Evolutionary conservation across 1,140 invertebrate species (phyloP).

Genomic region (Ericerus pela): DNA sequence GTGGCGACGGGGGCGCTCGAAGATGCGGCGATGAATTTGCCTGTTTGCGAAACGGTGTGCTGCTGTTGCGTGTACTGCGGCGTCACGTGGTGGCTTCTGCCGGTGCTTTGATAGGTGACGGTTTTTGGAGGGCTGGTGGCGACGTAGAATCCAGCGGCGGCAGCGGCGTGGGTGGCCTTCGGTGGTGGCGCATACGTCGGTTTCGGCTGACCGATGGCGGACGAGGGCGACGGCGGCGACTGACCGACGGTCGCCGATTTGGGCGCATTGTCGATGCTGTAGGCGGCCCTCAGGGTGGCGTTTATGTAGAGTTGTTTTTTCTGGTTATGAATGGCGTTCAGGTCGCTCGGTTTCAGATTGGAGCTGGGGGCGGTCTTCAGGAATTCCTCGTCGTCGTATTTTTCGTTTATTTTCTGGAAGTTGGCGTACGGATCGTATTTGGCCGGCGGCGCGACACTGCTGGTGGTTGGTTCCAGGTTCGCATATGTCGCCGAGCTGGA

Average conservation of each 20-base stretch:
- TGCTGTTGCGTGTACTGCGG: constrained; percentile 6
- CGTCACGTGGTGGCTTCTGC: not conserved
- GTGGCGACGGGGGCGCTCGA: not conserved
- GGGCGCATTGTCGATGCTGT: constrained; percentile 24
- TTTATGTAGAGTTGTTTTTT: constrained; percentile 20
- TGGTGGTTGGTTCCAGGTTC: constrained; percentile 5
- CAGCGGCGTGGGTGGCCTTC: constrained; percentile 7
- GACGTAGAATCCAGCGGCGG: constrained; percentile 11
- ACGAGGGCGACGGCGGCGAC: no score
- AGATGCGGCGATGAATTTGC: not conserved
- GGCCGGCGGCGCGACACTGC: constrained; percentile 4
- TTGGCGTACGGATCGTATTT: constrained; percentile 20
- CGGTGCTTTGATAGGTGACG: constrained; percentile 6
- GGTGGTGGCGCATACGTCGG: no score
- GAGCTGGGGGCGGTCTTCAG: constrained; percentile 25
- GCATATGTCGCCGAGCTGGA: constrained; percentile 5
- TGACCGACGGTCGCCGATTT: no score
- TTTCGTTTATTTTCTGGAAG: constrained; percentile 17
- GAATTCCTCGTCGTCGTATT: constrained; percentile 23
- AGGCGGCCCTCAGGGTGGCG: constrained; percentile 21
- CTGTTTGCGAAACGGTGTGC: no score
- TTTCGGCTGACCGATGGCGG: no score
- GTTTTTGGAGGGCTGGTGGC: constrained; percentile 16
- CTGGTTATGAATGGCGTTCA: constrained; percentile 23
- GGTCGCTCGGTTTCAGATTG: constrained; percentile 24